phyloP scores from a whole-genome alignment of 1,140 invertebrate species.

The Belonocnema kinseyi region DNA sequence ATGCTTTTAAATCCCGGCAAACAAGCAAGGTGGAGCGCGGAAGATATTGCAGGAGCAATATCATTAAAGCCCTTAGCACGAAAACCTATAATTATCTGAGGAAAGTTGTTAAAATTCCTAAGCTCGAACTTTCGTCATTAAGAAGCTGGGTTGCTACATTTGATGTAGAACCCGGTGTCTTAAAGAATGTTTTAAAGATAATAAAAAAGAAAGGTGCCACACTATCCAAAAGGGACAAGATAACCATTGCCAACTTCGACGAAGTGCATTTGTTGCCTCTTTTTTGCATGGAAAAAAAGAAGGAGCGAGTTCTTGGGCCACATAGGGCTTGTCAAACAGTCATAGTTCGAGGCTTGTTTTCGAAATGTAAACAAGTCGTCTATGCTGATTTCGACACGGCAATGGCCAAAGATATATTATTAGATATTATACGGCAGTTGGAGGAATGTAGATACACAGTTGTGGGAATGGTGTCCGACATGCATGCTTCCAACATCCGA shows the following conservation, averaged over 20 bases:
- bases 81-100: constrained; percentile 45
- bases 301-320: constrained; percentile 39
- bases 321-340: constrained; percentile 41
- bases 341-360: constrained; percentile 48
- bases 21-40: constrained; percentile 37
- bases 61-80: constrained; percentile 36
- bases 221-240: too few species aligned
- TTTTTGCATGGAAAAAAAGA: constrained; percentile 31
- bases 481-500: too few species aligned
- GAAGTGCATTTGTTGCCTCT: constrained; percentile 30
- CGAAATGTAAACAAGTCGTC: constrained; percentile 64
- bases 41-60: constrained; percentile 5
- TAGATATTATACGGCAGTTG: too few species aligned
- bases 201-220: constrained; percentile 38
- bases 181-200: constrained; percentile 35
- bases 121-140: neutral
- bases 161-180: constrained; percentile 12
- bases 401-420: constrained; percentile 46
- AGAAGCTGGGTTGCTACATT: too few species aligned
- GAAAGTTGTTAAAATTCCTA: constrained; percentile 40
- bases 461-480: too few species aligned
- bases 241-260: too few species aligned
- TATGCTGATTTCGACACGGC: constrained; percentile 58
- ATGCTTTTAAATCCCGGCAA: neutral
- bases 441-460: too few species aligned